Conservation (phyloP, 2,888 invertebrate species). For the Dicycla oo region DNA sequence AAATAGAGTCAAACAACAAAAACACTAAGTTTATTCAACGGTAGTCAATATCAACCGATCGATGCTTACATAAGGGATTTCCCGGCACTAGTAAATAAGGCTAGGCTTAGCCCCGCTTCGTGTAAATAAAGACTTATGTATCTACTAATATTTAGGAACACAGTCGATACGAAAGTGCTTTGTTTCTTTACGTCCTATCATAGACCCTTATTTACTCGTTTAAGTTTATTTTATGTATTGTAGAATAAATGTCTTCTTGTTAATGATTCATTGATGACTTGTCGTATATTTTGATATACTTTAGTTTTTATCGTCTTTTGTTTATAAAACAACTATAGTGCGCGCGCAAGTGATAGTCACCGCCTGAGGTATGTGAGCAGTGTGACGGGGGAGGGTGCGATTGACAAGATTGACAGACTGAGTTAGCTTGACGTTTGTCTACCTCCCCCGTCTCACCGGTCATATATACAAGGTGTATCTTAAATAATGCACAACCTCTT, state of each 20-base stretch:
- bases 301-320: neutral
- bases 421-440: too few relatives aligned
- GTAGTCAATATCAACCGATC: conserved; percentile 22
- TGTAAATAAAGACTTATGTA: conserved; percentile 54
- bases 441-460: too few relatives aligned
- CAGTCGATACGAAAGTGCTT: conserved; percentile 31
- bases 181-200: neutral
- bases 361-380: too few relatives aligned
- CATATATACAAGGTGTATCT: too few relatives aligned
- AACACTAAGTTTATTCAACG: conserved; percentile 8
- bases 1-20: neutral
- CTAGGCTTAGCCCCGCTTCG: conserved; percentile 18
- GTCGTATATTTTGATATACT: too few relatives aligned
- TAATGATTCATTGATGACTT: neutral
- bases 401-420: too few relatives aligned
- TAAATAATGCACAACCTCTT: too few relatives aligned
- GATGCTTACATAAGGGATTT: conserved; percentile 50
- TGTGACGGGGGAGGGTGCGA: too few relatives aligned
- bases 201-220: neutral
- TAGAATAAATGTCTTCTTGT: neutral
- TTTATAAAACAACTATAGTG: too few relatives aligned
- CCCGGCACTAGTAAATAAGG: conserved; percentile 45
- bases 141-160: conserved; percentile 25
- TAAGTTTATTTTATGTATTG: conserved; percentile 3
- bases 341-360: too few relatives aligned